Base-by-base conservation (phyloP, 2,113 vertebrate genomes). In the Saimiri boliviensis region DNA sequence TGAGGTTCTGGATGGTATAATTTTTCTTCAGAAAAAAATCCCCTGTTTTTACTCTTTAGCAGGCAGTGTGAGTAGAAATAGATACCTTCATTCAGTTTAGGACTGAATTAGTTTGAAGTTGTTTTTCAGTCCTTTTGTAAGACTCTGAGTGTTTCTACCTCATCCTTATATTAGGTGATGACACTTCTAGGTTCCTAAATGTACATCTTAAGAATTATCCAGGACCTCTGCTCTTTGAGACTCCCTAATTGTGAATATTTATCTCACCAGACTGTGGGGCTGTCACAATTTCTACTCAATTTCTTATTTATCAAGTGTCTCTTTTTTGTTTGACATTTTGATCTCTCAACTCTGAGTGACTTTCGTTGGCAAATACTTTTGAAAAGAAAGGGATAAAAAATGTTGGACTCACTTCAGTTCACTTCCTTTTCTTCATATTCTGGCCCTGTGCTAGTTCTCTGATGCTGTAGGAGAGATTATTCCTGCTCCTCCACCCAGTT, bases 281-380 rank as follows among this genome's bases (percentile, higher is more conserved):
- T 52, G 56, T 95, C 56, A 81, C 92, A 95, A 90, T 49, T 85
- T 63, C 27, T 85, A 23, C n/a, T 87, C 58, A 68, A 9, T 89
- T 84, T 93, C 40, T 90, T 73, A 63, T 71, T 30, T 23, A 79
- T 66, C 49, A 60, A 68, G 10, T 60, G 30, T n/a, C n/a, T 54
- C 60, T 27, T 60, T 92, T 79, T 77, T 86, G 40, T 73, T 92
- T 56, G 93, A 47, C 13, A 25, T 86, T 54, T 93, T 92, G 45
- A 56, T 6, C 71, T 74, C n/a, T 66, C 63, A 77, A 10, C 14
- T 81, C 14, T 85, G 8, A 14, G n/a, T 76, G 52, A 84, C 49
- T 85, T n/a, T 42, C 70, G 79, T 35, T 87, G 30, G 54, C 2
- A 87, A 93, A 86, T 77, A 85, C 60, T 96, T 86, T 93, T 60